Percentiles rank a stretch among this genome's conserved stretches.
phyloP scores from a whole-genome alignment of 2,113 vertebrate species.

The Phainopepla nitens region DNA sequence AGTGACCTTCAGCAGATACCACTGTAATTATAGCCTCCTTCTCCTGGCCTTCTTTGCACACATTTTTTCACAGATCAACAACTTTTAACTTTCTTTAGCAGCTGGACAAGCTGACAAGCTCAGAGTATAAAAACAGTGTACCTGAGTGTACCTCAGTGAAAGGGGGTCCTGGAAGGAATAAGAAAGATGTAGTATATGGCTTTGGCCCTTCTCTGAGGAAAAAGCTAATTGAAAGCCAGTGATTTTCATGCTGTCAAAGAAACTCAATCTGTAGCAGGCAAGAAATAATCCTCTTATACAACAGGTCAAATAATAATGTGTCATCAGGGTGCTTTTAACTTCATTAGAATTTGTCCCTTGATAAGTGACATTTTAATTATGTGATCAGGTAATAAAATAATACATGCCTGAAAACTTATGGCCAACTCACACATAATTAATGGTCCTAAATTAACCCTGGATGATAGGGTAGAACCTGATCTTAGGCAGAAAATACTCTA shows the following conservation, averaged over 20 bases:
- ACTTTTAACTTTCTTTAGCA: background rate
- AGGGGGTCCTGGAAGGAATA: background rate
- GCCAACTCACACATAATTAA: background rate
- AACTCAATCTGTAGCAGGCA: background rate
- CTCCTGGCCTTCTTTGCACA: background rate
- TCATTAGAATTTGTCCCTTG: slow-evolving; percentile 57
- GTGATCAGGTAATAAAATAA: slow-evolving; percentile 53
- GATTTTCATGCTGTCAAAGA: slow-evolving; percentile 15
- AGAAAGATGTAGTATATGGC: background rate
- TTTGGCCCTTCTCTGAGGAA: background rate
- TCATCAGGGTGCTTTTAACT: slow-evolving; percentile 45
- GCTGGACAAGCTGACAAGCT: background rate
- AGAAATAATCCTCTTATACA: slow-evolving; percentile 47
- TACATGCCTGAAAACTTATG: slow-evolving; percentile 46
- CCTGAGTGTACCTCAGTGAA: background rate
- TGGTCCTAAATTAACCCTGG: slow-evolving; percentile 28
- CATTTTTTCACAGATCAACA: background rate
- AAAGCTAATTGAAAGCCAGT: slow-evolving; percentile 12
- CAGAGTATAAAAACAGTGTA: background rate
- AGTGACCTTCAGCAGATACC: background rate
- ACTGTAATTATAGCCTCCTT: background rate
- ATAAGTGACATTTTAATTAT: slow-evolving; percentile 63
- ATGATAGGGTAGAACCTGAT: slow-evolving; percentile 17
- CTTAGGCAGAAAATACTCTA: background rate
- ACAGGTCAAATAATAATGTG: slow-evolving; percentile 33